These are phyloP conservation scores for Sebastolobus alascanus DNA, from an alignment of 2,797 vertebrate species.

Conservation along the genomic window DNA sequence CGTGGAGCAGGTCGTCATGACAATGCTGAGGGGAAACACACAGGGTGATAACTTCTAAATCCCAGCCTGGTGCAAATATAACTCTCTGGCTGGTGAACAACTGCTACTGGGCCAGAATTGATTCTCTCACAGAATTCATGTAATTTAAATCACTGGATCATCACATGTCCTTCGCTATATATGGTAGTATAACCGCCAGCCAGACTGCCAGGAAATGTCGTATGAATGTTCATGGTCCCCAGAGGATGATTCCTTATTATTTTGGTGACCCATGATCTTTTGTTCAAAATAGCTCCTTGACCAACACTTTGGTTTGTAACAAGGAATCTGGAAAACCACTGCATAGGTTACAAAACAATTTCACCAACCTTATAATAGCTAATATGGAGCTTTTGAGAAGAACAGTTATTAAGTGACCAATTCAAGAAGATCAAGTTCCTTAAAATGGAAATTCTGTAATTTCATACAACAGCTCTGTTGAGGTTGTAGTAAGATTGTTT, in stretches of 20 bases:
- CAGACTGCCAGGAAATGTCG: not conserved
- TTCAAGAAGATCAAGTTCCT: not conserved
- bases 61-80: not conserved
- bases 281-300: too few species aligned
- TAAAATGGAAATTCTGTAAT: not conserved
- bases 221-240: not conserved
- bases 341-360: too few species aligned
- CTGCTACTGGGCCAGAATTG: not conserved
- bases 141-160: not conserved
- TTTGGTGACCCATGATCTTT: not conserved
- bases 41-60: too few species aligned
- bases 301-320: too few species aligned
- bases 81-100: not conserved
- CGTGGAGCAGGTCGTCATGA: constrained; percentile 89
- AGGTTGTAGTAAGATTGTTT: not conserved
- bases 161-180: not conserved
- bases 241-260: not conserved
- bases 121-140: not conserved
- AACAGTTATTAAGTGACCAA: too few species aligned
- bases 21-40: constrained; percentile 77
- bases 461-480: not conserved
- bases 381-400: too few species aligned
- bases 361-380: too few species aligned
- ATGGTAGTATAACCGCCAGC: not conserved
- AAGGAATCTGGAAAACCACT: too few species aligned